phyloP scores from a whole-genome alignment of 2,888 invertebrate species.

The Nesidiocoris tenuis region DNA sequence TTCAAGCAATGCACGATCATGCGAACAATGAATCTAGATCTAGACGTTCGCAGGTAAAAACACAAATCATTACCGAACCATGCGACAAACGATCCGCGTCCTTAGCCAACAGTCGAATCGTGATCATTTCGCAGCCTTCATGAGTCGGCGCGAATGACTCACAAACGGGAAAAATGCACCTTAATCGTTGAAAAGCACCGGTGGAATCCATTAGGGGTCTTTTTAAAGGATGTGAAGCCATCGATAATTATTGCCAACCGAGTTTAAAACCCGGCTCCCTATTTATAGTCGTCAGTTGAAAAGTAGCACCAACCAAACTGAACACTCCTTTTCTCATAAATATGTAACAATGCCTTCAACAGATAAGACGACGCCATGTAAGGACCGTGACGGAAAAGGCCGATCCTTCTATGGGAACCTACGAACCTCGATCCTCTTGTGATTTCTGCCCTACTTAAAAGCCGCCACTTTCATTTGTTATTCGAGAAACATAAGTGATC shows the following conservation, averaged over 20 bases:
- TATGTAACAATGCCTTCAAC: slow-evolving; percentile 27
- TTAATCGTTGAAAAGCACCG: background rate
- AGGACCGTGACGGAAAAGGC: slow-evolving; percentile 10
- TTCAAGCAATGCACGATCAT: too few relatives aligned
- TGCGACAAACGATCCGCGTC: too few relatives aligned
- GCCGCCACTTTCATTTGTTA: background rate
- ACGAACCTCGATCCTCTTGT: background rate
- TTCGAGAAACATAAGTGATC: background rate
- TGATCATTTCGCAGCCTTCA: too few relatives aligned
- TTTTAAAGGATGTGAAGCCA: background rate
- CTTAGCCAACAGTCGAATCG: too few relatives aligned
- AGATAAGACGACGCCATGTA: slow-evolving; percentile 33
- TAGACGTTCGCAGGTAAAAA: too few relatives aligned
- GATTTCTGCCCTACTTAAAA: background rate
- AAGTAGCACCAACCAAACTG: background rate
- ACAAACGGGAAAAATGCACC: background rate
- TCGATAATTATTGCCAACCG: background rate
- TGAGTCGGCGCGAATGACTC: background rate
- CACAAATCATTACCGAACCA: too few relatives aligned
- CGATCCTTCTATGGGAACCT: slow-evolving; percentile 11
- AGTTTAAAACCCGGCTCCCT: background rate
- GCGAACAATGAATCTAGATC: too few relatives aligned
- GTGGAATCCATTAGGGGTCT: background rate
- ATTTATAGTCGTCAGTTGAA: background rate
- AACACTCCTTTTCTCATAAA: slow-evolving; percentile 37